phyloP scores from a whole-genome alignment of 1,140 invertebrate species.

The Cydia pomonella region DNA sequence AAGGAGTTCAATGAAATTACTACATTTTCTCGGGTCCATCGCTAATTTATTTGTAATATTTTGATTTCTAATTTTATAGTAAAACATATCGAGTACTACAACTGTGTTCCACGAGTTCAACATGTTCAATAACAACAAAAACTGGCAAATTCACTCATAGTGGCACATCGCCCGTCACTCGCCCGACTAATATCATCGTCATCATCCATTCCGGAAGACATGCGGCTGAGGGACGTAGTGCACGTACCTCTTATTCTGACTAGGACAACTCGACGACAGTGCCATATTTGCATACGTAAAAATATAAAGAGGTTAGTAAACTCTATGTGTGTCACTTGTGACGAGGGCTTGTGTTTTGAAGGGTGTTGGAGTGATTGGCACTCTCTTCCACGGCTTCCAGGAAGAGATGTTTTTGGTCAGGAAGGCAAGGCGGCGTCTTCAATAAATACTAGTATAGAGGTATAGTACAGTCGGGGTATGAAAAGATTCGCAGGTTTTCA shows the following conservation, averaged over 20 bases:
- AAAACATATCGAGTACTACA: too few relatives aligned
- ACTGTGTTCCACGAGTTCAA: too few relatives aligned
- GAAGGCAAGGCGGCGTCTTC: background rate
- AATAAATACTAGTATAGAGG: too few relatives aligned
- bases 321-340: background rate
- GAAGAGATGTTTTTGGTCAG: background rate
- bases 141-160: background rate
- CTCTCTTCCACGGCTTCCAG: conserved; percentile 14
- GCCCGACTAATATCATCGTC: background rate
- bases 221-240: background rate
- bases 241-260: background rate
- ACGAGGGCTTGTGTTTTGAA: conserved; percentile 12
- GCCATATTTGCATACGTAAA: background rate
- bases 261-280: background rate
- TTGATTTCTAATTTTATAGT: too few relatives aligned
- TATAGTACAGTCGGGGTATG: too few relatives aligned
- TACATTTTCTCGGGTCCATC: too few relatives aligned
- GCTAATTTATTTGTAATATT: too few relatives aligned
- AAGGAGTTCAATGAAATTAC: too few relatives aligned
- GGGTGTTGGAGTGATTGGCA: conserved; percentile 8
- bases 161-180: background rate
- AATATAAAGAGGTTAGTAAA: background rate
- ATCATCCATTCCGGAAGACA: background rate
- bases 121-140: background rate
- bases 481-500: too few relatives aligned